phyloP scores from a whole-genome alignment of 1,140 invertebrate genomes.

The Bombus cullumanus region DNA sequence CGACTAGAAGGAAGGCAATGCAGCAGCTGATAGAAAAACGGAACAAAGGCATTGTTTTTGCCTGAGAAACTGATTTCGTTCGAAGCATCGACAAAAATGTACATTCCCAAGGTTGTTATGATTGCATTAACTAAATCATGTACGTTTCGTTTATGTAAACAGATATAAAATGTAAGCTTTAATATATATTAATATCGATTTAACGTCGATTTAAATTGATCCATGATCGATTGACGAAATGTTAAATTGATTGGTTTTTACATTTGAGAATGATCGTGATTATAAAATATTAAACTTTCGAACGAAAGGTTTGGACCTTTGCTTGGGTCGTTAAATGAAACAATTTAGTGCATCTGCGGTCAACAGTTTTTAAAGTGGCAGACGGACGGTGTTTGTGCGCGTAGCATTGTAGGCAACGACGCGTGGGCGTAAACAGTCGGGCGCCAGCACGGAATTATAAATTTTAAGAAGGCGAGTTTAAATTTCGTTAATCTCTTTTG shows the following conservation, averaged over 20 bases:
- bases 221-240: too few relatives aligned
- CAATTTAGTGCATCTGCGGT: neutral
- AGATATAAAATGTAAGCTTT: too few relatives aligned
- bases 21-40: conserved; percentile 32
- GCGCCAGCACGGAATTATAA: conserved; percentile 50
- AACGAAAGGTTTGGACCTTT: neutral
- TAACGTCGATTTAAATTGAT: neutral
- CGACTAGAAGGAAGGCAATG: conserved; percentile 23
- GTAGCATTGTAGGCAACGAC: neutral
- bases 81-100: conserved; percentile 32
- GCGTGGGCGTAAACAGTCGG: conserved; percentile 37
- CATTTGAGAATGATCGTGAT: too few relatives aligned
- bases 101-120: conserved; percentile 34
- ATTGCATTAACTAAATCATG: conserved; percentile 27
- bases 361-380: conserved; percentile 6
- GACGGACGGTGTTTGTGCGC: neutral
- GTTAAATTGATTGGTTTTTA: neutral
- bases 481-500: conserved; percentile 42
- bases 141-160: neutral
- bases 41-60: conserved; percentile 52
- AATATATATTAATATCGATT: neutral
- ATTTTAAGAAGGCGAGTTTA: conserved; percentile 34
- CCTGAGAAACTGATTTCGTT: conserved; percentile 48
- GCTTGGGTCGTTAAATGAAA: neutral
- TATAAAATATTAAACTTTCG: neutral